phyloP scores from a whole-genome alignment of 1,140 invertebrate species.

The Musca domestica region DNA sequence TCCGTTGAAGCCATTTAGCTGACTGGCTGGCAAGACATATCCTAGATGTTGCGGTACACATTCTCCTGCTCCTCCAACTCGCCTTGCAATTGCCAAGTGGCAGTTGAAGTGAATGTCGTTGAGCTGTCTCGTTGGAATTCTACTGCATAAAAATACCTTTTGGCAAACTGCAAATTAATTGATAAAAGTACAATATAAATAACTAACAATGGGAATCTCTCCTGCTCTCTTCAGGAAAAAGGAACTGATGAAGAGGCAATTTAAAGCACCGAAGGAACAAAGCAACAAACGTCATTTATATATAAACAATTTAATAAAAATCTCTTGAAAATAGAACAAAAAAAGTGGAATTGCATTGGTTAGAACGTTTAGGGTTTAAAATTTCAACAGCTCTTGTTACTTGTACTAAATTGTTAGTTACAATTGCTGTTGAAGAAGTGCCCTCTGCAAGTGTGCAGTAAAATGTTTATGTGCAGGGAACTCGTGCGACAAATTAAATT shows the following conservation, averaged over 20 bases:
- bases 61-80: too few species aligned
- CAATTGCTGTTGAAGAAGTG: too few species aligned
- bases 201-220: background rate
- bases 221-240: background rate
- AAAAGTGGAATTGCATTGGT: background rate
- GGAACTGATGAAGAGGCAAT: background rate
- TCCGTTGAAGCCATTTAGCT: too few species aligned
- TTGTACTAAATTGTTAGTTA: too few species aligned
- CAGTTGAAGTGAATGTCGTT: background rate
- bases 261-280: background rate
- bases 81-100: background rate
- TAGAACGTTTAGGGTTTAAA: too few species aligned
- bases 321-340: background rate
- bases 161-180: conserved; percentile 1
- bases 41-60: too few species aligned
- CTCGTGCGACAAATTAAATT: too few species aligned
- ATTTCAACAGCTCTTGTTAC: too few species aligned
- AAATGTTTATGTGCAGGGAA: too few species aligned
- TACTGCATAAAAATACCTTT: conserved; percentile 1
- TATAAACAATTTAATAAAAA: background rate
- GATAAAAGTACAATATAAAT: background rate
- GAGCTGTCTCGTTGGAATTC: background rate
- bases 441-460: too few species aligned
- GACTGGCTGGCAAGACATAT: too few species aligned
- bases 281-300: background rate